Percentiles rank a stretch among this genome's conserved stretches.
These are phyloP conservation scores for Melitaea cinxia DNA, from an alignment of 1,140 invertebrate species.

Conservation along the genomic window DNA sequence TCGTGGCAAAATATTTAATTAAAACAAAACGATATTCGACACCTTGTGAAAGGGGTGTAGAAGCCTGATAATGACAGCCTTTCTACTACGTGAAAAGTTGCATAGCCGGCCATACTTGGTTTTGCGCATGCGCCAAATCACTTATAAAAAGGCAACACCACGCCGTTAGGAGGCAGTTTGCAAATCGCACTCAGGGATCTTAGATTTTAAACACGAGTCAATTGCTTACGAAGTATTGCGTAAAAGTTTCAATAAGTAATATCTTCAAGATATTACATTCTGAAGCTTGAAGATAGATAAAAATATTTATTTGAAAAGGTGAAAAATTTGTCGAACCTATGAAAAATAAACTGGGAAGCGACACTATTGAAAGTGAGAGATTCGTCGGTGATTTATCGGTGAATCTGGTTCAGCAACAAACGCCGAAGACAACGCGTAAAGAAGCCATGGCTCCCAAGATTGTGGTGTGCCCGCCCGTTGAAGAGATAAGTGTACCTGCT, in stretches of 20 bases:
- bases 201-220: background rate
- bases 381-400: conserved; percentile 59
- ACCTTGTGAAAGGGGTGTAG: conserved; percentile 18
- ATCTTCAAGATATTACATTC: conserved; percentile 23
- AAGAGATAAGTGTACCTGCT: conserved; percentile 60
- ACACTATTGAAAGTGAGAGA: conserved; percentile 60
- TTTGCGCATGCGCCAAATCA: conserved; percentile 59
- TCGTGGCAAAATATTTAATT: too few relatives aligned
- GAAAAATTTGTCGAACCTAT: conserved; percentile 55
- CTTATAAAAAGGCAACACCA: conserved; percentile 49
- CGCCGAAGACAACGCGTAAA: conserved; percentile 53
- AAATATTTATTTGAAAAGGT: conserved; percentile 39
- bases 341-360: conserved; percentile 69
- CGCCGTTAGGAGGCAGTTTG: conserved; percentile 50
- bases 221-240: conserved; percentile 39
- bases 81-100: conserved; percentile 30
- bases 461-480: conserved; percentile 76
- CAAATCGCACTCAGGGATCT: conserved; percentile 42
- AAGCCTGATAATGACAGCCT: conserved; percentile 35
- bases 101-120: conserved; percentile 16
- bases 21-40: background rate
- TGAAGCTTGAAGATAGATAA: conserved; percentile 12
- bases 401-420: conserved; percentile 45
- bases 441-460: conserved; percentile 72
- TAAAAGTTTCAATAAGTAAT: conserved; percentile 56